phyloP scores from a whole-genome alignment of 2,797 vertebrate genomes.

The Cuculus canorus region DNA sequence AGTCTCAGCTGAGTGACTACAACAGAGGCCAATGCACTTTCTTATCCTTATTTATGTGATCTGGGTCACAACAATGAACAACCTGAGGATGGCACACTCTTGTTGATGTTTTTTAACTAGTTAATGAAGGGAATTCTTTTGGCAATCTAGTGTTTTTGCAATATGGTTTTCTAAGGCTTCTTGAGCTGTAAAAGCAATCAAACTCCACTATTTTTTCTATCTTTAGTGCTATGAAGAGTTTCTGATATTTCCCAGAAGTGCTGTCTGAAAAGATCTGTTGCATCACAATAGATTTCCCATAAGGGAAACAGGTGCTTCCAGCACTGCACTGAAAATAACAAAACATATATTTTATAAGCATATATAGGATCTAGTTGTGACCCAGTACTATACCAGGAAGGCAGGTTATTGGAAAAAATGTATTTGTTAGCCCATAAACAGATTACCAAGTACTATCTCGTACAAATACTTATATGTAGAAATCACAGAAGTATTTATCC shows the following conservation, averaged over 20 bases:
- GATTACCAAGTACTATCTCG: not conserved
- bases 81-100: fast-evolving
- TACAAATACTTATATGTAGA: not conserved
- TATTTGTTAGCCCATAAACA: not conserved
- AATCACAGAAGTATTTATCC: not conserved
- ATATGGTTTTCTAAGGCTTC: not conserved
- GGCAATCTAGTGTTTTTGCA: not conserved
- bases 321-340: not conserved
- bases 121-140: not conserved
- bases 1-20: not conserved
- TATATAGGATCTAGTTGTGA: not conserved
- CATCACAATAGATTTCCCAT: not conserved
- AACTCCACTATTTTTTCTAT: not conserved
- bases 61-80: not conserved
- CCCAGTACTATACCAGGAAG: not conserved
- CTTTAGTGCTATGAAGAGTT: not conserved
- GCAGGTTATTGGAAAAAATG: not conserved
- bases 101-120: not conserved
- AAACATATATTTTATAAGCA: not conserved
- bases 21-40: not conserved
- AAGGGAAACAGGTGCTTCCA: not conserved
- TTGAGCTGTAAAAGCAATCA: not conserved
- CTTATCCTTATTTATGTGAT: not conserved
- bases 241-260: constrained; percentile 17
- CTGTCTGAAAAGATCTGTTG: not conserved